phyloP scores from a whole-genome alignment of 2,888 invertebrate genomes.

The Macaria liturata region DNA sequence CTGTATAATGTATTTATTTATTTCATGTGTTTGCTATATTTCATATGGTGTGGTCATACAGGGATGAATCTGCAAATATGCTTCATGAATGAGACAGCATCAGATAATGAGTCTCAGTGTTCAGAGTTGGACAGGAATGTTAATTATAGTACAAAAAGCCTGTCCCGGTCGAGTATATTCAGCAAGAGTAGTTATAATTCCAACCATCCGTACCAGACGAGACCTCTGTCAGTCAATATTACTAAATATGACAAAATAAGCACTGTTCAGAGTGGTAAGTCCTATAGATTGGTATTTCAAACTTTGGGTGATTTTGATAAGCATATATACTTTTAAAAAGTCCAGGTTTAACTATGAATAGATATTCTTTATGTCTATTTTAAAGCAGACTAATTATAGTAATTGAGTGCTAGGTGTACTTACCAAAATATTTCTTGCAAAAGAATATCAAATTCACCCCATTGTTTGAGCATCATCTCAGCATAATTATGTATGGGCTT shows the following conservation, averaged over 20 bases:
- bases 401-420: too few relatives aligned
- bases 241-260: constrained; percentile 74
- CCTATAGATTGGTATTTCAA: constrained; percentile 14
- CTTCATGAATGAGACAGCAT: constrained; percentile 96
- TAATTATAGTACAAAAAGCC: constrained; percentile 63
- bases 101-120: constrained; percentile 91
- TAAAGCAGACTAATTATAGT: too few relatives aligned
- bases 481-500: too few relatives aligned
- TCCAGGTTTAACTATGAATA: too few relatives aligned
- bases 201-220: constrained; percentile 78
- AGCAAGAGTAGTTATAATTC: constrained; percentile 73
- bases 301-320: too few relatives aligned
- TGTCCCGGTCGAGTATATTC: constrained; percentile 70
- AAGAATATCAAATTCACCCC: too few relatives aligned
- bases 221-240: constrained; percentile 74
- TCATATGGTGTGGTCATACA: constrained; percentile 57
- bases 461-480: too few relatives aligned
- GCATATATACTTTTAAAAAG: too few relatives aligned
- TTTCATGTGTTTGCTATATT: constrained; percentile 29
- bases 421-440: too few relatives aligned
- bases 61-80: constrained; percentile 97
- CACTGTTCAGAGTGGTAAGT: constrained; percentile 72
- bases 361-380: too few relatives aligned
- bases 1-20: constrained; percentile 42
- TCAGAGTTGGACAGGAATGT: constrained; percentile 87